Base-by-base conservation (phyloP, 2,888 invertebrate species). In the Matsumyia berberina region DNA sequence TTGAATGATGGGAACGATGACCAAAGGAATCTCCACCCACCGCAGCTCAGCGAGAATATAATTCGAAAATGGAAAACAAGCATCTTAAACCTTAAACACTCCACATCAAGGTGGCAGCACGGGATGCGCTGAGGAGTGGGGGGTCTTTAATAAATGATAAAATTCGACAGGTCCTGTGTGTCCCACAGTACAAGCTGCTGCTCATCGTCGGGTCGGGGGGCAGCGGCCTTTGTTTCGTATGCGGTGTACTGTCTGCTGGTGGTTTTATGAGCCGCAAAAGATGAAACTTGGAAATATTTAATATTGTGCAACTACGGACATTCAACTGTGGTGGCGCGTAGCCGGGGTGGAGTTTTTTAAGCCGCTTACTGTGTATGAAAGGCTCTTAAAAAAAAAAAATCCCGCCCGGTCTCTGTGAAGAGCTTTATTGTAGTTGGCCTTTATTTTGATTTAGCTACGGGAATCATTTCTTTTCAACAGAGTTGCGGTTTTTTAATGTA, bases 1-100 rank as follows among this genome's bases (percentile, higher is more conserved):
- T 85, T 85, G 79, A 85, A 85, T 85, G 83, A 79, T 79, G 62
- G 74, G 73, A 70, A 85, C 74, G 83, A 73, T 79, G 83, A 85
- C 83, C 74, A 78, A 78, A 78, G 67, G 78, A 83, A 78, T 62
- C 66, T n/a, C 31, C 55, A 11, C 42, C 29, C 29, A 46, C 39
- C 66, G n/a, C 24, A 44, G 12, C 44, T 33, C 12, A 46, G 55
- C 46, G 69, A 33, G 19, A 58, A 62, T 57, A 53, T 44, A 35
- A 62, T 67, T 78, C 29, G 46, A 57, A 67, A 78, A 78, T 69
- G 55, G 55, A 73, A 73, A 83, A 78, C 73, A 62, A 62, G 53
- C 46, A 67, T 83, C 78, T 78, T 83, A 62, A 73, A 57, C 77
- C 78, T 78, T 83, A 62, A 73, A 49, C 77, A 78, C 29, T 64